Percentiles rank a stretch among this genome's conserved stretches.
phyloP scores from a whole-genome alignment of 2,888 invertebrate species.

The Drosophila bunnanda region DNA sequence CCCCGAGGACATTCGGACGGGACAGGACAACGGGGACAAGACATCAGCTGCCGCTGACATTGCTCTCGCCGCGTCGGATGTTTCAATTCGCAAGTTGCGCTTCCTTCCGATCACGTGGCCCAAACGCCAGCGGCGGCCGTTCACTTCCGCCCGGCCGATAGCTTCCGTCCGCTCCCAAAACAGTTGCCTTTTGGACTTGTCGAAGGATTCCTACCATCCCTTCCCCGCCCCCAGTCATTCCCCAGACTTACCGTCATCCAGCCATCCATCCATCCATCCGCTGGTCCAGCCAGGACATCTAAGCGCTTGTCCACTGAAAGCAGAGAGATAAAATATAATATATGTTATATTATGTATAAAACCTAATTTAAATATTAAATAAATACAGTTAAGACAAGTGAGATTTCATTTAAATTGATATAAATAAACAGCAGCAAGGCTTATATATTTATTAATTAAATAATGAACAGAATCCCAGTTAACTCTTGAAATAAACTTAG shows the following conservation, averaged over 20 bases:
- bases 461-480: background rate
- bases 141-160: constrained; percentile 76
- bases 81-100: constrained; percentile 79
- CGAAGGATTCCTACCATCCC: background rate
- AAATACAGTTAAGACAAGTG: too few relatives aligned
- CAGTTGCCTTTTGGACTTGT: constrained; percentile 12
- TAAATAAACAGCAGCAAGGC: background rate
- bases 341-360: accelerated
- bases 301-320: constrained; percentile 24
- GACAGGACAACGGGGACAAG: constrained; percentile 9
- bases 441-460: background rate
- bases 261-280: constrained; percentile 19
- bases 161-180: constrained; percentile 69
- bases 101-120: constrained; percentile 80
- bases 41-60: constrained; percentile 24
- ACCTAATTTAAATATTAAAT: background rate
- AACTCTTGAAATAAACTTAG: background rate
- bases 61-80: constrained; percentile 70
- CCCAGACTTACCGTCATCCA: constrained; percentile 9
- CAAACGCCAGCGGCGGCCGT: constrained; percentile 55
- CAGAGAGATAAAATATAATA: too few relatives aligned
- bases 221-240: background rate
- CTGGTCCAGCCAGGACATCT: constrained; percentile 15
- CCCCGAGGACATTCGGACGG: constrained; percentile 6
- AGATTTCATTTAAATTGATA: too few relatives aligned